A percentile compares a stretch with the other conserved stretches of the same genome.
These are phyloP conservation scores for Pollimyrus isidori DNA, from an alignment of 2,113 vertebrate genomes.

Conservation along the genomic window DNA sequence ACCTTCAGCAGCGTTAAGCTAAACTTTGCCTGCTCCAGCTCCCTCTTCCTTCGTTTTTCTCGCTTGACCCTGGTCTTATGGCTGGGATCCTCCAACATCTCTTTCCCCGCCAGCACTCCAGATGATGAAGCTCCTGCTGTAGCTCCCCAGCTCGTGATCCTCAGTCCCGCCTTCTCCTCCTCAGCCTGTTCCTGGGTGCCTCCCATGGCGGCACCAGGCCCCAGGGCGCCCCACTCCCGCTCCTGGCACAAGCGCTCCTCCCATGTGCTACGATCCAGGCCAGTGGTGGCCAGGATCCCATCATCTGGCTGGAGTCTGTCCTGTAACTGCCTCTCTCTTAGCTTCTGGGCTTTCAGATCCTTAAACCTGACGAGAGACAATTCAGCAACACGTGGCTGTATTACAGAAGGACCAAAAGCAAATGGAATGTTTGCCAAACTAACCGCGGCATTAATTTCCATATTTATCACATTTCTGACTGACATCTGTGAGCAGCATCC, in stretches of 20 bases:
- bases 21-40: slow-evolving; percentile 92
- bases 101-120: slow-evolving; percentile 60
- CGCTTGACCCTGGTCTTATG: slow-evolving; percentile 88
- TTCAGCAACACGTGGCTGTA: not conserved
- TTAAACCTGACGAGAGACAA: slow-evolving; percentile 60
- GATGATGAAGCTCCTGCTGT: not conserved
- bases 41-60: slow-evolving; percentile 88
- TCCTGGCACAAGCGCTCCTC: slow-evolving; percentile 68
- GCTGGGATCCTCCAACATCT: slow-evolving; percentile 76
- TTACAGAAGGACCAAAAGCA: not conserved
- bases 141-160: not conserved
- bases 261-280: slow-evolving; percentile 74
- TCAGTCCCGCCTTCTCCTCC: slow-evolving; percentile 23
- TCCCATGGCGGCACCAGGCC: slow-evolving; percentile 45
- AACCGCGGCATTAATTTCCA: not conserved
- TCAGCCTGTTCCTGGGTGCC: slow-evolving; percentile 30
- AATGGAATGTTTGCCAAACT: not conserved
- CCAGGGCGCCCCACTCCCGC: slow-evolving; percentile 57
- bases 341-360: slow-evolving; percentile 62
- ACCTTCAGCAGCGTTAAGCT: slow-evolving; percentile 93
- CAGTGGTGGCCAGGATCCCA: slow-evolving; percentile 57
- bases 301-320: slow-evolving; percentile 56
- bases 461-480: not conserved
- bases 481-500: not conserved
- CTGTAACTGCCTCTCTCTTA: slow-evolving; percentile 57